Conservation (phyloP, 2,888 invertebrate genomes). For the Argyresthia goedartella region DNA sequence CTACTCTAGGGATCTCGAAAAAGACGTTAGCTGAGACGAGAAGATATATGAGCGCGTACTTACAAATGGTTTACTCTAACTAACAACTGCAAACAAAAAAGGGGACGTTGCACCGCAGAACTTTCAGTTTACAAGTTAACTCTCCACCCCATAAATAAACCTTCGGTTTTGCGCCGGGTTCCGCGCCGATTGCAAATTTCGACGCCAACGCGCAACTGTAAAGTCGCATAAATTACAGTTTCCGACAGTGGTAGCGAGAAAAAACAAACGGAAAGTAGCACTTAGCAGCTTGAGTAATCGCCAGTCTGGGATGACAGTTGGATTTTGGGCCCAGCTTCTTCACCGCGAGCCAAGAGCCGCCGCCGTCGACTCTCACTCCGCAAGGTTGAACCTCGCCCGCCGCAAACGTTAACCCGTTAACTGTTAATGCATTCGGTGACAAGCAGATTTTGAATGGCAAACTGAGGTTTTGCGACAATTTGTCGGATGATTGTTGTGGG, state of each 20-base stretch:
- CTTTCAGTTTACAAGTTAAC: conserved; percentile 59
- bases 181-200: conserved; percentile 64
- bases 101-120: conserved; percentile 51
- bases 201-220: conserved; percentile 51
- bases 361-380: conserved; percentile 5
- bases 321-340: conserved; percentile 27
- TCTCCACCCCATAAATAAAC: conserved; percentile 63
- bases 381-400: conserved; percentile 12
- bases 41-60: conserved; percentile 32
- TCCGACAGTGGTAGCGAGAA: conserved; percentile 43
- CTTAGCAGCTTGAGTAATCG: conserved; percentile 67
- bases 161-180: conserved; percentile 63
- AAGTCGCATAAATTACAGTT: conserved; percentile 69
- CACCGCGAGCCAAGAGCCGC: conserved; percentile 35
- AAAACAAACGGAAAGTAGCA: conserved; percentile 67
- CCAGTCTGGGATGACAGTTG: conserved; percentile 55
- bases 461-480: conserved; percentile 3
- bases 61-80: conserved; percentile 32
- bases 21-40: conserved; percentile 6
- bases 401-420: conserved; percentile 33
- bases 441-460: conserved; percentile 23
- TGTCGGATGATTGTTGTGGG: conserved; percentile 1
- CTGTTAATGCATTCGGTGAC: conserved; percentile 22
- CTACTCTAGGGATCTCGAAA: too few relatives aligned
- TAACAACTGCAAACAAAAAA: conserved; percentile 46